phyloP scores from a whole-genome alignment of 2,888 invertebrate genomes.

The Dermolepida albohirtum region DNA sequence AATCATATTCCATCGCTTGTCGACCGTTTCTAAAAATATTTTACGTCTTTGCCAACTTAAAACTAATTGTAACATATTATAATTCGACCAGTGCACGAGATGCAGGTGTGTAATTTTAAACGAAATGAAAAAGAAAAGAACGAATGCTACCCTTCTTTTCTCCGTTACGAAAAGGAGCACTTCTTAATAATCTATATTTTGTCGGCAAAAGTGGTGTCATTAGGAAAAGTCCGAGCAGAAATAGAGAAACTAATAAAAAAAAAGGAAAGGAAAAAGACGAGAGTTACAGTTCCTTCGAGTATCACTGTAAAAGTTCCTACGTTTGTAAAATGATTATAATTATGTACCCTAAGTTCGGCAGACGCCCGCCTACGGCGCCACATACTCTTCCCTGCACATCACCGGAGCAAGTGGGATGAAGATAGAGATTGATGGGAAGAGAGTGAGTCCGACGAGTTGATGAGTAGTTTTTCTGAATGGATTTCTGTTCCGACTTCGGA shows the following conservation, averaged over 20 bases:
- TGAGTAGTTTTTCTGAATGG: slow-evolving; percentile 46
- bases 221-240: slow-evolving; percentile 37
- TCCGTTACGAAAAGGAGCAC: background rate
- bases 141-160: slow-evolving; percentile 3
- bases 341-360: slow-evolving; percentile 58
- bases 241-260: slow-evolving; percentile 9
- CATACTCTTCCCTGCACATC: slow-evolving; percentile 49
- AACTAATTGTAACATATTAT: slow-evolving; percentile 6
- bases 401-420: background rate
- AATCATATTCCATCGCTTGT: too few relatives aligned
- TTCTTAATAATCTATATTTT: slow-evolving; percentile 36
- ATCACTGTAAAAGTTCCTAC: slow-evolving; percentile 55
- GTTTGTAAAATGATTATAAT: slow-evolving; percentile 62
- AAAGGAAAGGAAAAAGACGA: slow-evolving; percentile 9
- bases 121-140: slow-evolving; percentile 10
- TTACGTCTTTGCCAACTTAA: slow-evolving; percentile 11
- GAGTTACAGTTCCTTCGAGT: slow-evolving; percentile 41
- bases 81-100: slow-evolving; percentile 17
- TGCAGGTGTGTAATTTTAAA: slow-evolving; percentile 12
- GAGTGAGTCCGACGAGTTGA: slow-evolving; percentile 39
- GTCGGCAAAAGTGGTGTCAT: slow-evolving; percentile 44
- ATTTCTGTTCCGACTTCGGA: slow-evolving; percentile 36
- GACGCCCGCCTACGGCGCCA: slow-evolving; percentile 63
- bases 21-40: background rate
- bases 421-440: slow-evolving; percentile 2